phyloP scores from a whole-genome alignment of 2,888 invertebrate species.

The Microctonus aethiopoides region DNA sequence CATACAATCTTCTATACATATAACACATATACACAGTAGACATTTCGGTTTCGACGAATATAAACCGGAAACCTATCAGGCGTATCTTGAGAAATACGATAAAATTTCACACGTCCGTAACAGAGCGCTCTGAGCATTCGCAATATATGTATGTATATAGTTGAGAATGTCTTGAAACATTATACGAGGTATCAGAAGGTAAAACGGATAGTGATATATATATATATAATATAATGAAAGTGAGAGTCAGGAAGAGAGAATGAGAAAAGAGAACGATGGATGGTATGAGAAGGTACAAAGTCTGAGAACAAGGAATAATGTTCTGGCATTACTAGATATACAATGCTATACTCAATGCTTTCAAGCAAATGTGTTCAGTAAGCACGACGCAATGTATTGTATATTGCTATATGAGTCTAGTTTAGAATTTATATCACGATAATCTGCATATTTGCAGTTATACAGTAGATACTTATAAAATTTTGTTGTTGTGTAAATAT shows the following conservation, averaged over 20 bases:
- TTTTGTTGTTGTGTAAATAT: too few relatives aligned
- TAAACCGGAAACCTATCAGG: constrained; percentile 13
- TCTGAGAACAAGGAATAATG: not conserved
- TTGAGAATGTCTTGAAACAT: constrained; percentile 27
- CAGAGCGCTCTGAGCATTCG: constrained; percentile 26
- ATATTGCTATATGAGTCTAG: not conserved
- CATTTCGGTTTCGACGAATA: constrained; percentile 10
- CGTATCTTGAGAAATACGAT: constrained; percentile 37
- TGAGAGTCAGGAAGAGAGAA: not conserved
- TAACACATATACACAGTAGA: not conserved
- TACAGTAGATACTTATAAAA: too few relatives aligned
- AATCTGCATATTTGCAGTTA: not conserved
- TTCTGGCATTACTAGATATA: not conserved
- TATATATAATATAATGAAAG: not conserved
- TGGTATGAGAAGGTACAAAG: not conserved
- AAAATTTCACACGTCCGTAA: constrained; percentile 43
- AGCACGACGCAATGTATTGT: not conserved
- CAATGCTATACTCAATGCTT: constrained; percentile 8
- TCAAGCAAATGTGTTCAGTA: constrained; percentile 2
- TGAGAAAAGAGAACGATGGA: not conserved
- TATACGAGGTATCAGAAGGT: constrained; percentile 10
- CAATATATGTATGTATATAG: not conserved
- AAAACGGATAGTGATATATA: not conserved
- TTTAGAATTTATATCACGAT: not conserved
- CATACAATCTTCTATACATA: not conserved